Evolutionary conservation across 2,888 invertebrate species (phyloP).

Genomic region (Caenorhabditis sp.): DNA sequence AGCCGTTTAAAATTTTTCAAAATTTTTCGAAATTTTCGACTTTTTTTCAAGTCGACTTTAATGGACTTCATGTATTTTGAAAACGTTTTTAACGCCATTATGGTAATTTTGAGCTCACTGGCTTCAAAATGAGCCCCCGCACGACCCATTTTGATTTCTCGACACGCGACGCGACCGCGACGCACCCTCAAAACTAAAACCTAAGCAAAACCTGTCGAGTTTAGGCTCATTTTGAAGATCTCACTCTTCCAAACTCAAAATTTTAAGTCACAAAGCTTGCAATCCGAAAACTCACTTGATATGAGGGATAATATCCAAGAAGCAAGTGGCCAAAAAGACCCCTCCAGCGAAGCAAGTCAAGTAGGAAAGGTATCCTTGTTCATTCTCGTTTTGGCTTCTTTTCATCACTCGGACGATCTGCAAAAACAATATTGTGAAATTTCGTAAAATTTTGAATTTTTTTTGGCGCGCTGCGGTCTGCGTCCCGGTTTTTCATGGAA

Average conservation of each 20-base stretch:
- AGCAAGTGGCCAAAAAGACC: conserved; percentile 80
- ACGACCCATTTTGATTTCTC: too few species aligned
- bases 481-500: neutral
- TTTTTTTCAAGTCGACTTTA: neutral
- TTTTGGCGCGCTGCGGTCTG: neutral
- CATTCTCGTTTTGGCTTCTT: conserved; percentile 62
- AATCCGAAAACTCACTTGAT: conserved; percentile 70
- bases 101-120: too few species aligned
- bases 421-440: conserved; percentile 18
- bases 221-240: conserved; percentile 26
- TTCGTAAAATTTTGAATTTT: too few species aligned
- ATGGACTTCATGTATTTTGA: too few species aligned
- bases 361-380: conserved; percentile 61
- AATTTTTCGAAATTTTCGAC: neutral
- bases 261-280: neutral
- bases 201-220: neutral
- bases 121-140: too few species aligned
- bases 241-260: neutral
- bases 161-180: too few species aligned
- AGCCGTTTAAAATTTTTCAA: too few species aligned
- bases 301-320: conserved; percentile 81
- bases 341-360: conserved; percentile 73
- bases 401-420: conserved; percentile 62
- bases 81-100: too few species aligned
- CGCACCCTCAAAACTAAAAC: too few species aligned